Conservation (phyloP, 30 jellyfish, hydroid and myxozoan species). For the Aurelia sp. region DNA sequence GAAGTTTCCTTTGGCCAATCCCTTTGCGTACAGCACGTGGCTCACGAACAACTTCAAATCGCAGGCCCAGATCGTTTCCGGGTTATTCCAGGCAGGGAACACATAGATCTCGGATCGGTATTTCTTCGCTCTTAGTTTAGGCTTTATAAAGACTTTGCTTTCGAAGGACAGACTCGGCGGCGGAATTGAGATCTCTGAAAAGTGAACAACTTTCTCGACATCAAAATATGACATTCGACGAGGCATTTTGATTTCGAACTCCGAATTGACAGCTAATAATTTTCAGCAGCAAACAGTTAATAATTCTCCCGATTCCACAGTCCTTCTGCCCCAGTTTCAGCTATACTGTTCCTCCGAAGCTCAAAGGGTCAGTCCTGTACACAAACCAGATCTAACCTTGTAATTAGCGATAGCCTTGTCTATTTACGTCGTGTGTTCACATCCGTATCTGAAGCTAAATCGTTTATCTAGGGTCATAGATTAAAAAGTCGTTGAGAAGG, state of each 20-base stretch:
- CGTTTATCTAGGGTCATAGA: too few relatives aligned
- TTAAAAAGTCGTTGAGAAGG: background rate
- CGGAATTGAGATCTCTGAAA: constrained; percentile 47
- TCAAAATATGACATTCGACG: constrained; percentile 51
- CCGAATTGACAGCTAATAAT: too few relatives aligned
- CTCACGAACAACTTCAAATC: constrained; percentile 37
- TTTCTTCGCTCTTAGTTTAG: constrained; percentile 46
- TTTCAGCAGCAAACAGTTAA: too few relatives aligned
- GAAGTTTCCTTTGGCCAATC: constrained; percentile 68
- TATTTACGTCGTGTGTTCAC: too few relatives aligned
- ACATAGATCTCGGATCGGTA: constrained; percentile 51
- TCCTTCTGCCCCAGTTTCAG: too few relatives aligned
- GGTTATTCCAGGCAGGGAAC: constrained; percentile 65
- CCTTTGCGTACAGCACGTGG: constrained; percentile 21
- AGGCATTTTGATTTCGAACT: constrained; percentile 11
- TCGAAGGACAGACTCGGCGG: constrained; percentile 52
- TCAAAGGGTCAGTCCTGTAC: too few relatives aligned
- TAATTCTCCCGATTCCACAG: too few relatives aligned
- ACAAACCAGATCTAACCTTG: too few relatives aligned
- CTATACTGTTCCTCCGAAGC: too few relatives aligned
- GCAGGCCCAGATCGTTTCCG: constrained; percentile 56
- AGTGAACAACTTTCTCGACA: constrained; percentile 45
- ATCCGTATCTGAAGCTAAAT: too few relatives aligned
- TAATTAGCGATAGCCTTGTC: too few relatives aligned
- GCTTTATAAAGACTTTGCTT: constrained; percentile 47